Evolutionary conservation across 2,797 vertebrate species (phyloP).

Genomic region (Acrossocheilus fasciatus): DNA sequence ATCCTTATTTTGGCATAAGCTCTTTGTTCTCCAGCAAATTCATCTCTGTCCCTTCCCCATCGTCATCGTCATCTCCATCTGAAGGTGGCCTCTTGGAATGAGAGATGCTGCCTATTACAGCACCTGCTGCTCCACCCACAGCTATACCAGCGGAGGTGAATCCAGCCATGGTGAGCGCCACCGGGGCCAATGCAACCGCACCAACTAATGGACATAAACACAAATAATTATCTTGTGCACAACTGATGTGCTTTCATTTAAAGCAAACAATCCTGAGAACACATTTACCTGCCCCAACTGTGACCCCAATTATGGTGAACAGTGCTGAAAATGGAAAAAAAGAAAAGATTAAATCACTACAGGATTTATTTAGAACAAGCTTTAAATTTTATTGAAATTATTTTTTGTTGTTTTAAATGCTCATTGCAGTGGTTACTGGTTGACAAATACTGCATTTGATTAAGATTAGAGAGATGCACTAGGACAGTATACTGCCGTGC

Average conservation of each 20-base stretch:
- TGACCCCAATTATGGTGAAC: neutral
- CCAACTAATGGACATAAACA: conserved; percentile 36
- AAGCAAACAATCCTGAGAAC: neutral
- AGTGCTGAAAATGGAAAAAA: conserved; percentile 3
- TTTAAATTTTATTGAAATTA: neutral
- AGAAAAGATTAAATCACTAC: too few species aligned
- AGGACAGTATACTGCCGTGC: too few species aligned
- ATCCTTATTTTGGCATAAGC: neutral
- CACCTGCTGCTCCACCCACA: conserved; percentile 41
- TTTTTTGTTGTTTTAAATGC: too few species aligned
- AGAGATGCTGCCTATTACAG: conserved; percentile 26
- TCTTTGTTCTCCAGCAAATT: neutral
- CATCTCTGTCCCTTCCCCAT: neutral
- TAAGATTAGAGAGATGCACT: neutral
- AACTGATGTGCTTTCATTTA: neutral
- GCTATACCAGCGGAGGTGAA: conserved; percentile 57
- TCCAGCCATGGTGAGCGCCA: conserved; percentile 29
- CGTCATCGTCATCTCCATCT: neutral
- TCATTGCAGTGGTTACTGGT: neutral
- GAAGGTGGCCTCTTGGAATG: neutral
- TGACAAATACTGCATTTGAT: neutral
- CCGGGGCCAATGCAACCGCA: conserved; percentile 1
- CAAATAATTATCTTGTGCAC: neutral
- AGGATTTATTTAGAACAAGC: neutral
- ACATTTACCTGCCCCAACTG: conserved; percentile 13